Evolutionary conservation across 1,140 invertebrate genomes (phyloP), one percentile per base, ranked within the genome.

Genomic region (Diorhabda carinulata): DNA sequence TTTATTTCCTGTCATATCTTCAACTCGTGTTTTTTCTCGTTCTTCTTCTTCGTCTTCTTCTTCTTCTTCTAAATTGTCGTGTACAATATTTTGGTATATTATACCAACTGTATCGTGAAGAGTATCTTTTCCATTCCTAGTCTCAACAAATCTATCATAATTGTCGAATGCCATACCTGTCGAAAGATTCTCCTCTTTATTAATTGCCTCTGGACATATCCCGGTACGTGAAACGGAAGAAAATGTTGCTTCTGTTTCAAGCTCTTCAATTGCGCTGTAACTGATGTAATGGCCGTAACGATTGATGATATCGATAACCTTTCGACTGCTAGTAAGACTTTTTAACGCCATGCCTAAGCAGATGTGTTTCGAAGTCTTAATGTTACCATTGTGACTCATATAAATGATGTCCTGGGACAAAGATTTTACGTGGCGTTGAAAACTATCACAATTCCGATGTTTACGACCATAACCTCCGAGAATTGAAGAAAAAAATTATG

Each of bases 141-240:
- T 84, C 58, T 85, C 82, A 40, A 81, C 81, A 67, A 78, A 82
- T 43, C 82, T 69, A 73, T 82, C 80, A 70, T 75, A 83, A 74
- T 83, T 84, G 68, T 84, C 81, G 65, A 73, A 84, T 2, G 81
- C 82, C 44, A 83, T 66, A 61, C 76, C 72, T 44, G 81, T 81
- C 43, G 43, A 69, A 7, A 75, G 59, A 43, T 74, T 68, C 41
- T 67, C 25, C 25, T 25, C 25, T 25, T 25, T 25, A 25, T 25
- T 25, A 25, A 25, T 25, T 25, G 25, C 25, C 25, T 25, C 25
- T 25, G 25, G 25, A 25, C 25, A 25, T 25, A 25, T 25, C 25
- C 25, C 25, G 25, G 25, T 25, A 25, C 25, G 25, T 25, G 25
- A 25, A 25, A 25, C 25, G 25, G 25, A 25, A 25, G 25, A 25